Base-by-base conservation (phyloP, 2,797 vertebrate species). In the Okamejei kenojei region DNA sequence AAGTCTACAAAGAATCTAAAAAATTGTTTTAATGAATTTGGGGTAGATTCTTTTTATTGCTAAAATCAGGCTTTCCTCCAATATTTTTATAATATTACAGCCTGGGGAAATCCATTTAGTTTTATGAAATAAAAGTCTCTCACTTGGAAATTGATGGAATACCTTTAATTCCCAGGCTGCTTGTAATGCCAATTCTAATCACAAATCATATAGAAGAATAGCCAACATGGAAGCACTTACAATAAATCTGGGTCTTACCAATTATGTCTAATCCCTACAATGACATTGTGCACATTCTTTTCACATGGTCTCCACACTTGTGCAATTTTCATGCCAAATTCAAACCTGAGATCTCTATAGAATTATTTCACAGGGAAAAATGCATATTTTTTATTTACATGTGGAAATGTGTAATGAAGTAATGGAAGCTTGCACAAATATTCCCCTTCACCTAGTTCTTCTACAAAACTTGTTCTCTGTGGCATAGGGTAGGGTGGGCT, bases 171-270 rank as follows among this genome's bases (percentile, higher is more conserved):
- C 84, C 61, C 84, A 1, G 7, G 84, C 63, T 88, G n/a, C 63
- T 68, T 68, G 63, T 88, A 88, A 88, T 88, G 84, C 63, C 63
- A 68, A 88, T 88, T 88, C 84, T 88, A 88, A 88, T 88, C 84
- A 68, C 63, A 88, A 88, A 88, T 88, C 7, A 63, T 32, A 68
- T 65, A 68, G 32, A 68, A 68, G n/a, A 88, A 88, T 38, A n/a
- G 84, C 84, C 84, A 88, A 32, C 61, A 88, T 88, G n/a, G 84
- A 88, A 88, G 84, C 84, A 68, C 84, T 88, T 88, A 88, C 84
- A 88, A 88, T 88, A 68, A 88, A 63, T 88, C 84, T 88, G 63
- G 84, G 84, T 88, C 84, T 68, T 88, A 88, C 15, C 84, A 88
- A 68, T 88, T 88, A 88, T 88, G 84, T 88, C n/a, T 65, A 35